These are phyloP conservation scores for Cyprinella venusta DNA, from an alignment of 2,797 vertebrate genomes.

Conservation along the genomic window DNA sequence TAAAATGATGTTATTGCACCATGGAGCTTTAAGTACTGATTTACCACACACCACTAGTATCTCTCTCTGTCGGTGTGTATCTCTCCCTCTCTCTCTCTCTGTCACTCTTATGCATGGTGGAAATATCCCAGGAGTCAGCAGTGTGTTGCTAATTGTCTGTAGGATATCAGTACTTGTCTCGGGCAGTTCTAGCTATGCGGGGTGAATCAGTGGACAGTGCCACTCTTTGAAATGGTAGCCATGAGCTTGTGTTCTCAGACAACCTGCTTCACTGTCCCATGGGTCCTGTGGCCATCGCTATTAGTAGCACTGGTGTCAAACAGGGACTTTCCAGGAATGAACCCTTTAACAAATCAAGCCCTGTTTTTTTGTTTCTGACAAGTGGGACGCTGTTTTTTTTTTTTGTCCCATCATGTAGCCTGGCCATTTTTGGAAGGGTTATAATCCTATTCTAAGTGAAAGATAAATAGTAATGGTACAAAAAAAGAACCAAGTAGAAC, in stretches of 20 bases:
- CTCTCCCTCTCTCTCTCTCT: neutral
- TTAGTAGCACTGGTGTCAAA: slow-evolving; percentile 1
- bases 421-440: neutral
- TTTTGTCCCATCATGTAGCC: neutral
- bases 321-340: slow-evolving; percentile 11
- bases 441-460: neutral
- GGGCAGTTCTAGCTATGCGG: slow-evolving; percentile 3
- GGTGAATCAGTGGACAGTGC: slow-evolving; percentile 16
- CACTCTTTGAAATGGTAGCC: slow-evolving; percentile 32
- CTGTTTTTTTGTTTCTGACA: neutral
- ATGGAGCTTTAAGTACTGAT: neutral
- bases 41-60: neutral
- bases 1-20: too few species aligned
- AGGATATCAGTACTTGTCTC: slow-evolving; percentile 8
- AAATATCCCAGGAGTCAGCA: slow-evolving; percentile 4
- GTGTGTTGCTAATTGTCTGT: slow-evolving; percentile 29
- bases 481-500: neutral
- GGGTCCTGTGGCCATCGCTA: neutral
- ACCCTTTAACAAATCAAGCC: neutral
- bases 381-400: neutral
- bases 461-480: neutral
- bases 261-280: slow-evolving; percentile 25
- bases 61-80: neutral
- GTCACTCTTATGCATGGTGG: neutral
- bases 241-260: slow-evolving; percentile 26